phyloP scores from a whole-genome alignment of 2,797 vertebrate species.

The Apogon talboti region DNA sequence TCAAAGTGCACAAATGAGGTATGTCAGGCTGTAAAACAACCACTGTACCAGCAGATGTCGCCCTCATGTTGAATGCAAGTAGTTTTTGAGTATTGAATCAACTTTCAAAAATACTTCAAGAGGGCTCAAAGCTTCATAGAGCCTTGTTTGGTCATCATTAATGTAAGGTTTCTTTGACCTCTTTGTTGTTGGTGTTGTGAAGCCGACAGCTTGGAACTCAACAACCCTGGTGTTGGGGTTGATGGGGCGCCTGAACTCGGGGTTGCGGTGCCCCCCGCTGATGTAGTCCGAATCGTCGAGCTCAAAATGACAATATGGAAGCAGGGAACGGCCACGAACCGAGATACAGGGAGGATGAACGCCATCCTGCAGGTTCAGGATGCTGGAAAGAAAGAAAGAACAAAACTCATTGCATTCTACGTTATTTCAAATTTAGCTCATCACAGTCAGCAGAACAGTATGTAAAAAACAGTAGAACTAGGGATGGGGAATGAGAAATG shows the following conservation, averaged over 20 bases:
- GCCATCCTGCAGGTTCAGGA: slow-evolving; percentile 83
- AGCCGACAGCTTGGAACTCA: slow-evolving; percentile 84
- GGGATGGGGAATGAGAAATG: no score
- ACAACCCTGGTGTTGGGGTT: slow-evolving; percentile 84
- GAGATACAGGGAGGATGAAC: slow-evolving; percentile 72
- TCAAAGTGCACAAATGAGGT: no score
- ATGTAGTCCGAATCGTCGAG: slow-evolving; percentile 88
- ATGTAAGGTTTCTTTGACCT: slow-evolving; percentile 46
- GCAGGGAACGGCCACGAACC: slow-evolving; percentile 81
- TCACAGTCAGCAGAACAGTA: not conserved
- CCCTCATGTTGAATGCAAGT: no score
- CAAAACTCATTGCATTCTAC: not conserved
- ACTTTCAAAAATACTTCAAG: no score
- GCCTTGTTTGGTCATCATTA: no score
- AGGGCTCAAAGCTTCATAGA: no score
- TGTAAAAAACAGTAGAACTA: no score
- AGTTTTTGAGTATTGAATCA: no score
- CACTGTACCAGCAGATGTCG: no score
- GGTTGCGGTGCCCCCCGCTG: slow-evolving; percentile 49
- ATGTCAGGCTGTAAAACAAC: no score
- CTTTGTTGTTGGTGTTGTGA: slow-evolving; percentile 77
- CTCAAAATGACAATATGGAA: slow-evolving; percentile 85
- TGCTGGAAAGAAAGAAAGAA: slow-evolving; percentile 74
- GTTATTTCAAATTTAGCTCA: not conserved
- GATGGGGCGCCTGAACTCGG: slow-evolving; percentile 67